Base-by-base conservation (phyloP, 2,797 vertebrate species). In the Phylloscopus collybita region DNA sequence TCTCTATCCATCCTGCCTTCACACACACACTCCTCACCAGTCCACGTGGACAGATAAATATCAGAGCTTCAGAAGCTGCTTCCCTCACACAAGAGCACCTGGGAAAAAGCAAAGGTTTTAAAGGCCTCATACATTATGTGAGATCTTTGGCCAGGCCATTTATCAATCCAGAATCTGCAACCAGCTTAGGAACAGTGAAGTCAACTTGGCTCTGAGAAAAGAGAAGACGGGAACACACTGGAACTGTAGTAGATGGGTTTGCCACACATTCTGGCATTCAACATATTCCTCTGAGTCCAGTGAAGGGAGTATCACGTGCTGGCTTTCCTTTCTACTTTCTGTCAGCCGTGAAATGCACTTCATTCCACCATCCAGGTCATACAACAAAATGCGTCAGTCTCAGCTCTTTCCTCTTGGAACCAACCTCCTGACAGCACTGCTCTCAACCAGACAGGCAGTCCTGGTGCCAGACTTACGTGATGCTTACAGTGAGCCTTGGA, bases 211-310 rank as follows among this genome's bases (percentile, higher is more conserved):
- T 90, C 44, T 56, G 32, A 80, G 50, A 50, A 74, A 49, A 86
- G 23, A 92, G 73, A 75, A 60, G 36, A 81, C 0, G 0, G 29
- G 67, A 95, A 88, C 54, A 84, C 45, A 53, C 0, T 62, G 56
- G 56, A 94, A 57, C 74, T 64, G 27, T 9, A 54, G 60, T 44
- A 73, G 57, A 95, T 92, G 78, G 49, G 23, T 93, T 94, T 95
- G 83, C 92, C 93, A 95, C 73, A 93, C 67, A 45, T 93, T 79
- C 86, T 94, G 92, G 92, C 60, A 53, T 73, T 69, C 59, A 49
- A 0, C 23, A 7, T 79, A 64, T 59, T 92, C 92, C 56, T 79
- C 36, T 17, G 71, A 66, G 86, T 60, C 56, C 42, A 57, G 36
- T 29, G 67, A 92, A 90, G 34, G 25, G 56, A 86, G 26, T 81